Conservation (phyloP, 2,888 invertebrate species). For the Tipula vernalis region DNA sequence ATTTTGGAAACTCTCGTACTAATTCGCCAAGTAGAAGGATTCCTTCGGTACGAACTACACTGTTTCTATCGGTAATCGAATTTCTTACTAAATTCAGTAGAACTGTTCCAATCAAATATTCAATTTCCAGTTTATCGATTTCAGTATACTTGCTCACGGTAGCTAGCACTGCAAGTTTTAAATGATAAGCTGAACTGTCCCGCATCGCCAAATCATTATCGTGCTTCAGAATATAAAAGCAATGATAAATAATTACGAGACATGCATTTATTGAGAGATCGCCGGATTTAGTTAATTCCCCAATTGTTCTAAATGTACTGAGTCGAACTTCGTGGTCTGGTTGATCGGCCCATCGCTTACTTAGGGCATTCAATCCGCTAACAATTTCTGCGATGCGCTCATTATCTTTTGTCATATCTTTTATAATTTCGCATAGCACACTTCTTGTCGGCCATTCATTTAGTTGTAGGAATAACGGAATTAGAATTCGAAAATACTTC, state of each 20-base stretch:
- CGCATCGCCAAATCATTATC: constrained; percentile 74
- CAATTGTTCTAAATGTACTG: constrained; percentile 60
- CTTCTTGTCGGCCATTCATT: constrained; percentile 52
- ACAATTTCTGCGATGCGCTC: constrained; percentile 35
- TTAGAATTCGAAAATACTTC: constrained; percentile 52
- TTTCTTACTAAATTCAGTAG: constrained; percentile 58
- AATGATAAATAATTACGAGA: constrained; percentile 66
- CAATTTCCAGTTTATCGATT: constrained; percentile 40
- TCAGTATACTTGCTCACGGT: constrained; percentile 44
- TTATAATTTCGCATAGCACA: constrained; percentile 48
- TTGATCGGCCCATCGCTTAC: constrained; percentile 81
- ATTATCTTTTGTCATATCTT: not conserved
- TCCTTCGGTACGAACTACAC: constrained; percentile 63
- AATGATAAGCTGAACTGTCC: constrained; percentile 62
- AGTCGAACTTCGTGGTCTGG: constrained; percentile 79
- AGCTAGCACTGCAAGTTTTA: constrained; percentile 54
- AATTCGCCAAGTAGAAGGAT: constrained; percentile 66
- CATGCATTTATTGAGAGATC: constrained; percentile 51
- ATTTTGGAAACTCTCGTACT: constrained; percentile 54
- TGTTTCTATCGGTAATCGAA: constrained; percentile 58
- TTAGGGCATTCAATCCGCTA: constrained; percentile 71
- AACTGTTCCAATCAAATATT: constrained; percentile 57
- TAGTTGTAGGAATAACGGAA: constrained; percentile 59
- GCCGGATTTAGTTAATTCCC: constrained; percentile 38
- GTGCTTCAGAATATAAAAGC: constrained; percentile 61